phyloP scores from a whole-genome alignment of 2,797 vertebrate genomes.

The Odontamblyopus lacepedii region DNA sequence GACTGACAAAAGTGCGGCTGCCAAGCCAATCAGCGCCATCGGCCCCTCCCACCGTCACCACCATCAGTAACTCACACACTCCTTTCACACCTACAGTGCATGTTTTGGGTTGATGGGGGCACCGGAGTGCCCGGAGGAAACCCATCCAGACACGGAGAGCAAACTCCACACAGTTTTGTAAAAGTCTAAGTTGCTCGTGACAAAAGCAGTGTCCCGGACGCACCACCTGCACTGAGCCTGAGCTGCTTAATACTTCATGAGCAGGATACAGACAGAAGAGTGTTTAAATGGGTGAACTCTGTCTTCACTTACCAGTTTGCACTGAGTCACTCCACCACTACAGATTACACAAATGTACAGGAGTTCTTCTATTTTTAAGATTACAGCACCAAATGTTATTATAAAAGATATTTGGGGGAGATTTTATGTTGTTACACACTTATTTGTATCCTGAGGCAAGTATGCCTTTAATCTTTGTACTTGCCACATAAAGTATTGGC shows the following conservation, averaged over 20 bases:
- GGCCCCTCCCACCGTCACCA: no score
- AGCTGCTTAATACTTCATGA: constrained; percentile 18
- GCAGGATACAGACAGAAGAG: not conserved
- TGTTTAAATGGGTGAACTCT: constrained; percentile 19
- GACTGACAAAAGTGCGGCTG: no score
- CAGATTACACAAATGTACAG: not conserved
- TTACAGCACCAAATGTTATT: not conserved
- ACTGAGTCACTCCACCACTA: not conserved
- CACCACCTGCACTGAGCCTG: constrained; percentile 8
- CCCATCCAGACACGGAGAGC: no score
- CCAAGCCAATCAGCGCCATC: no score
- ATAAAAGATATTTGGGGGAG: not conserved
- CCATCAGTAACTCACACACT: no score
- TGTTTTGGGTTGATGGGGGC: no score
- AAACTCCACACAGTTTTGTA: not conserved
- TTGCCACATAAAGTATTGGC: not conserved
- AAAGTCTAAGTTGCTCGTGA: constrained; percentile 11
- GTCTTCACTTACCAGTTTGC: constrained; percentile 2
- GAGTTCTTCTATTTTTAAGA: not conserved
- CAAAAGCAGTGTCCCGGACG: constrained; percentile 6
- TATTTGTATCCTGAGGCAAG: not conserved
- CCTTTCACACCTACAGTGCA: no score
- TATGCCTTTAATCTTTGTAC: not conserved
- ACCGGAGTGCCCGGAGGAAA: no score
- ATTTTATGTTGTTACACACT: not conserved